Evolutionary conservation across 2,888 invertebrate genomes (phyloP), one percentile per base, ranked within the genome.

Genomic region (Automeris io): DNA sequence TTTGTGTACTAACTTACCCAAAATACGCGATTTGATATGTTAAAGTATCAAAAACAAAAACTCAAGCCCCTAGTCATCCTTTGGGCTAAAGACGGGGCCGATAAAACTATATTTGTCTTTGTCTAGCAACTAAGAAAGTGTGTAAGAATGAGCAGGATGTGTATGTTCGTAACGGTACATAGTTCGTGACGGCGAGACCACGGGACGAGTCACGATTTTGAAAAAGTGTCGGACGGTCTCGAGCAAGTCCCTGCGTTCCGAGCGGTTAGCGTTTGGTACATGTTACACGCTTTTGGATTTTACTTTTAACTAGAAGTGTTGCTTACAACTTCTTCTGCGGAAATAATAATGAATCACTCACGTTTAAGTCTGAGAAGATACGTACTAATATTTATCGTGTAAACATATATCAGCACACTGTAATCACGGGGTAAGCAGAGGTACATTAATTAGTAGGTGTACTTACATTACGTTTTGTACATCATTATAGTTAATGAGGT

Each of bases 181-280:
- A 68, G 65, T 58, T 86, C 86, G 86, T 86, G 86, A 83, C 76
- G 70, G 54, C 54, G 66, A 59, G 67, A 65, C 71, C 55, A 62
- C 65, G 66, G 72, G 72, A 62, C 77, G 60, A 75, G 86, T 86
- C 86, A 86, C 86, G 86, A 82, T 79, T 79, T 82, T 79, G 78
- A 81, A 86, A 85, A 85, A 82, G 79, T 83, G 81, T 77, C 66
- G 76, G 82, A 69, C 69, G 65, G 51, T 56, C 61, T 62, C 64
- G 66, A 61, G 60, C 57, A 47, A 57, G 62, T 58, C 61, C 64
- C 70, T 61, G 68, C 71, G 72, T 70, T 70, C 70, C 66, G 54
- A 54, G 59, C 57, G 58, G 48, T 57, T 60, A 41, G 41, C 33
- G 58, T 33, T 45, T 65, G 73, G 71, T 41, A 40, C 54, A 70